These are phyloP conservation scores for Poecilia velifera DNA, from an alignment of 2,797 vertebrate species.

Conservation along the genomic window DNA sequence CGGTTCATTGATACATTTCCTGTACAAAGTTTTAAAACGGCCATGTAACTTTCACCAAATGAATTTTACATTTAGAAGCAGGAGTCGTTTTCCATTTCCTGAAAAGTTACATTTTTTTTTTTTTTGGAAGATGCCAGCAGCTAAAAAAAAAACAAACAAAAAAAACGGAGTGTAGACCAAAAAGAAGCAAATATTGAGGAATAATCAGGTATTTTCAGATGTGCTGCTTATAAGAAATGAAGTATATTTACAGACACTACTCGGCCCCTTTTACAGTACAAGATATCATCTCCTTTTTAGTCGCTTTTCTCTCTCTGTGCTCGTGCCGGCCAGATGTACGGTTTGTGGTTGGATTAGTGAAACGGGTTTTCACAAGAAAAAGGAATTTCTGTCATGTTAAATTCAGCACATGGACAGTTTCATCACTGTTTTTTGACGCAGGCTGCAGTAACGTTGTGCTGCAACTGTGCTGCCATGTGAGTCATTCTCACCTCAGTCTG, in stretches of 20 bases:
- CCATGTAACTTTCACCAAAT: neutral
- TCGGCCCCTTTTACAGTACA: neutral
- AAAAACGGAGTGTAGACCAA: neutral
- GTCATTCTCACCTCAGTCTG: neutral
- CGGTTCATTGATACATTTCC: neutral
- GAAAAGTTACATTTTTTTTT: neutral
- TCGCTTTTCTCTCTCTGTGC: neutral
- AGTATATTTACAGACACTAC: neutral
- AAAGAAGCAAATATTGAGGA: neutral
- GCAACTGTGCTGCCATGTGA: neutral
- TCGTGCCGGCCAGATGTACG: neutral
- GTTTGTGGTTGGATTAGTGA: neutral
- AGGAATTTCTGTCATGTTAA: constrained; percentile 16
- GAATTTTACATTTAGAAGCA: neutral
- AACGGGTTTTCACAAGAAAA: neutral
- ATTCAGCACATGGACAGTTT: neutral
- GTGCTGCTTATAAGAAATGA: neutral
- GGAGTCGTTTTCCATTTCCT: neutral
- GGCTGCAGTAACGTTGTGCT: constrained; percentile 8
- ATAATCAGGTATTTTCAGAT: neutral
- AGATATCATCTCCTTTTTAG: neutral
- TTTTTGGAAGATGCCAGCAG: neutral
- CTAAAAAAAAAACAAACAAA: neutral
- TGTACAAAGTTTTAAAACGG: neutral
- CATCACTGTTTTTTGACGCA: neutral